Base-by-base conservation (phyloP, 2,797 vertebrate genomes). In the Phalanger gymnotis region DNA sequence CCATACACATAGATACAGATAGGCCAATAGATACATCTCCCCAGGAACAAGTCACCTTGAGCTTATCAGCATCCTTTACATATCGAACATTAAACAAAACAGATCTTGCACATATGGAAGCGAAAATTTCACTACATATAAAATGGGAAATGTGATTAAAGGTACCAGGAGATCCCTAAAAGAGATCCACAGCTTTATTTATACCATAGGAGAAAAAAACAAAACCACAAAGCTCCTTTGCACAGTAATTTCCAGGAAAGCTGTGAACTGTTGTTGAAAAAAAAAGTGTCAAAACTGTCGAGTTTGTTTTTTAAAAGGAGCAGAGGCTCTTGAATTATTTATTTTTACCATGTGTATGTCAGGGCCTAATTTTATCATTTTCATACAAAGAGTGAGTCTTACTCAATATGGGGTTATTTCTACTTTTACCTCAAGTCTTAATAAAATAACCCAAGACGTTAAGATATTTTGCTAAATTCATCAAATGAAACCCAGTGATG, bases 281-380 rank as follows among this genome's bases (percentile, higher is more conserved):
- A 96, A 95, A 90, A 94, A 93, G 31, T 96, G 66, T 94, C 94
- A 51, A 94, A 92, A 96, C 31, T 93, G 34, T 96, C 94, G 47
- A 90, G 90, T 95, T 53, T 66, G 47, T 93, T 90, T 97, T 92
- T 96, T 97, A 94, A 94, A 73, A 94, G 52, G 28, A 93, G 93
- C 54, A 96, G 4, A 90, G 0, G 92, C 58, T 91, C 12, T 73
- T 66, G 13, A 22, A 54, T 55, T 51, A 95, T 90, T 95, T 97
- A 97, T 96, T 97, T 96, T 93, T 97, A 96, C 55, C 90, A 93
- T 97, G 54, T 95, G 97, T 73, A 25, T 40, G 52, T 94, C 73
- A 87, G 92, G 94, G 91, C 54, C 90, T 95, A 93, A 96, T 95
- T 97, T 97, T 96, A 96, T 96, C 9, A 31, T 91, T 92, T 40